phyloP scores from a whole-genome alignment of 2,888 invertebrate species.

The Dynastes grantii region DNA sequence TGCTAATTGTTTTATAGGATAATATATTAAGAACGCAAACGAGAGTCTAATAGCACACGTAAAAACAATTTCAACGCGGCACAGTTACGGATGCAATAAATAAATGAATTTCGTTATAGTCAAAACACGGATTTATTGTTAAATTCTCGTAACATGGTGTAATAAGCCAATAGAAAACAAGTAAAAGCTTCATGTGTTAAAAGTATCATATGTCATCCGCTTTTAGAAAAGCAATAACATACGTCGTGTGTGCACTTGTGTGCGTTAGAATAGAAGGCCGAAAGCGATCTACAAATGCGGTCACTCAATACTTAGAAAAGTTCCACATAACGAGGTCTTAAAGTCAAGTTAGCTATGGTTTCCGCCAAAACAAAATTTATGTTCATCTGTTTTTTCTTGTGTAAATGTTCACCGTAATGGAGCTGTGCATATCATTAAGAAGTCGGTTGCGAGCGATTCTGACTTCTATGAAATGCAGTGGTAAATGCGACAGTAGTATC shows the following conservation, averaged over 20 bases:
- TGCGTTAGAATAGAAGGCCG: conserved; percentile 56
- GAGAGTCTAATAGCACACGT: conserved; percentile 15
- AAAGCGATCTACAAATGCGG: conserved; percentile 59
- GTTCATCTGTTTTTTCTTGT: conserved; percentile 56
- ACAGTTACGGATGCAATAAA: conserved; percentile 44
- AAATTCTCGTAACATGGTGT: conserved; percentile 45
- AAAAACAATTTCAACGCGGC: conserved; percentile 33
- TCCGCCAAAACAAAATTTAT: conserved; percentile 61
- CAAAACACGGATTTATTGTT: conserved; percentile 46
- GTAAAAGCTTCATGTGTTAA: conserved; percentile 50
- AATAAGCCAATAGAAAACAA: conserved; percentile 47
- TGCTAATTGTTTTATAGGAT: conserved; percentile 14
- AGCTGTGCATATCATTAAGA: conserved; percentile 58
- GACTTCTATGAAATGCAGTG: conserved; percentile 49
- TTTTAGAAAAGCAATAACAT: conserved; percentile 58
- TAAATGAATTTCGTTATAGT: conserved; percentile 43
- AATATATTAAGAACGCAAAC: conserved; percentile 22
- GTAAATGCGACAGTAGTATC: conserved; percentile 46
- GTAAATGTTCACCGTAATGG: conserved; percentile 58
- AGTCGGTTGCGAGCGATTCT: conserved; percentile 49
- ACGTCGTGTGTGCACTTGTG: conserved; percentile 46
- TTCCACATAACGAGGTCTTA: conserved; percentile 58
- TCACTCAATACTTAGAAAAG: conserved; percentile 58
- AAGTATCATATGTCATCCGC: conserved; percentile 58
- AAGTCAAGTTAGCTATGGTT: conserved; percentile 57